Evolutionary conservation across 2,113 vertebrate species (phyloP).

Genomic region (Engystomops pustulosus): DNA sequence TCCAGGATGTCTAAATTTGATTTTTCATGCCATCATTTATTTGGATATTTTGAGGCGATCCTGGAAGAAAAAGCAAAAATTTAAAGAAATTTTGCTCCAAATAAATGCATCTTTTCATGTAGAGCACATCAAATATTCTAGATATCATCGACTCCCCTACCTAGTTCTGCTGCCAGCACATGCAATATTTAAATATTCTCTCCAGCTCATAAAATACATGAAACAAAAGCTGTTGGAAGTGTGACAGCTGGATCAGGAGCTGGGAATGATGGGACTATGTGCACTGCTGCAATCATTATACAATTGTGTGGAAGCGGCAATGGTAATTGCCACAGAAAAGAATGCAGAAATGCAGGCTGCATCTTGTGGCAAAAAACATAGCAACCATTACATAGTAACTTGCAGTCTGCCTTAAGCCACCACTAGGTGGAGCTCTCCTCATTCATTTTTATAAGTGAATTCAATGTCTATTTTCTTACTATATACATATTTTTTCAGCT

Average conservation of each 20-base stretch:
- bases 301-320: not conserved
- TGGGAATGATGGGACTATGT: not conserved
- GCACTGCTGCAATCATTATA: not conserved
- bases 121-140: slow-evolving; percentile 12
- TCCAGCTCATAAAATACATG: slow-evolving; percentile 38
- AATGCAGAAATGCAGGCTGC: not conserved
- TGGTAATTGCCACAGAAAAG: not conserved
- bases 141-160: slow-evolving; percentile 27
- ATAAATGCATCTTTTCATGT: slow-evolving; percentile 20
- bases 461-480: no score
- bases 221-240: slow-evolving; percentile 29
- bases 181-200: slow-evolving; percentile 41
- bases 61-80: slow-evolving; percentile 21
- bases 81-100: not conserved
- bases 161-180: slow-evolving; percentile 20
- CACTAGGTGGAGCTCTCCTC: no score
- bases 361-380: no score
- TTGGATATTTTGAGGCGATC: not conserved
- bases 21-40: slow-evolving; percentile 22
- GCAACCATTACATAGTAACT: no score
- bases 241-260: slow-evolving; percentile 31
- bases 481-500: no score
- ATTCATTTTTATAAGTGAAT: no score
- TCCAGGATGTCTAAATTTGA: slow-evolving; percentile 58
- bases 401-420: no score